A percentile compares a stretch with the other conserved stretches of the same genome.
Conservation (phyloP, 2,888 invertebrate species). For the Synergus itoensis region DNA sequence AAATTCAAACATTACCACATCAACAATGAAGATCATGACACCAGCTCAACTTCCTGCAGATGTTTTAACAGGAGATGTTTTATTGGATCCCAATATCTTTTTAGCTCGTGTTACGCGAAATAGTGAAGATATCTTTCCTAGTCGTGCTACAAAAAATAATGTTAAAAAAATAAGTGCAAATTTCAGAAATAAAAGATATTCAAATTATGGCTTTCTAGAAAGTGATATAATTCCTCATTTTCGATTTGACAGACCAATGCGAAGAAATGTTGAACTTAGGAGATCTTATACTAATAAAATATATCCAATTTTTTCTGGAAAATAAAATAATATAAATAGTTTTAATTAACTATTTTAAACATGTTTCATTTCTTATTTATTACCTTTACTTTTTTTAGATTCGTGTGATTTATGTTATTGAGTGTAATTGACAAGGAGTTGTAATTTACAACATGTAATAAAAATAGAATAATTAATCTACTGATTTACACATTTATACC, state of each 20-base stretch:
- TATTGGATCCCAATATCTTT: conserved; percentile 60
- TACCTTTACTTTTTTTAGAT: neutral
- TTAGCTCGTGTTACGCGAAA: conserved; percentile 58
- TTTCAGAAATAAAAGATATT: neutral
- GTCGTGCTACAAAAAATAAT: conserved; percentile 30
- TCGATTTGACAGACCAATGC: neutral
- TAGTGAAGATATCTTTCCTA: conserved; percentile 40
- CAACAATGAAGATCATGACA: conserved; percentile 39
- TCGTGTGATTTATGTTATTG: neutral
- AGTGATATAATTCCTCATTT: neutral
- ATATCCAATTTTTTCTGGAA: conserved; percentile 68
- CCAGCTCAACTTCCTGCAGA: conserved; percentile 54
- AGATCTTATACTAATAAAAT: conserved; percentile 46
- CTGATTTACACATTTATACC: neutral
- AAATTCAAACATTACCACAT: neutral
- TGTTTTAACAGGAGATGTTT: conserved; percentile 57
- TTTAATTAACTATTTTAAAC: neutral
- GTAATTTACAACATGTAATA: neutral
- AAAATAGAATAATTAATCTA: neutral
- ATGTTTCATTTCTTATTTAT: neutral
- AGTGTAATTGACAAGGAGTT: neutral
- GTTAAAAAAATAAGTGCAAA: conserved; percentile 43
- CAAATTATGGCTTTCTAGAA: neutral
- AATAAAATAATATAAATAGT: conserved; percentile 48
- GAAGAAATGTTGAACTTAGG: neutral